Evolutionary conservation across 2,113 vertebrate species (phyloP).

Genomic region (Thermophis baileyi): DNA sequence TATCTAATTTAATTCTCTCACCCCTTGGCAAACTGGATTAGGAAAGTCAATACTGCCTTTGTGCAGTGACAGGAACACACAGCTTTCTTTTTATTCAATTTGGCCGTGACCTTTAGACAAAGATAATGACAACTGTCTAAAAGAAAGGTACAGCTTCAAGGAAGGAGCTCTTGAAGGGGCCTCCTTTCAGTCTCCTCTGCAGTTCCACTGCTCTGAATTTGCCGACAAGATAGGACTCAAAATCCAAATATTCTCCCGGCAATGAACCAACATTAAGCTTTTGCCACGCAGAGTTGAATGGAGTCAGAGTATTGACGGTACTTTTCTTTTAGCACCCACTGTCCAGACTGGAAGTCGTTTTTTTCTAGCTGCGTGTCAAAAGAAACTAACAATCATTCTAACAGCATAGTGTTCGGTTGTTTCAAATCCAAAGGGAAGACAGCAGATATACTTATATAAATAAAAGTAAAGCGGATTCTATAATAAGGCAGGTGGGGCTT

Average conservation of each 20-base stretch:
- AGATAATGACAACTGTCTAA: conserved; percentile 83
- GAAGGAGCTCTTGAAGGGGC: conserved; percentile 61
- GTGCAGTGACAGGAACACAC: conserved; percentile 82
- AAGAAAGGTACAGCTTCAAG: conserved; percentile 73
- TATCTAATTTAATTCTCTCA: conserved; percentile 93
- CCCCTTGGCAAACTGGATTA: conserved; percentile 89
- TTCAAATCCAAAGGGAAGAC: fast-evolving
- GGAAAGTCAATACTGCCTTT: conserved; percentile 87
- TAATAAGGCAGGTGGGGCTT: neutral
- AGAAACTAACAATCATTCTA: neutral
- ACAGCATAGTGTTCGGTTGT: neutral
- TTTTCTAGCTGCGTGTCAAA: neutral
- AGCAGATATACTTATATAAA: neutral
- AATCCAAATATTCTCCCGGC: fast-evolving
- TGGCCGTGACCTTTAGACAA: conserved; percentile 85
- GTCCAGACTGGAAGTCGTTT: fast-evolving
- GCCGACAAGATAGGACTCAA: conserved; percentile 8
- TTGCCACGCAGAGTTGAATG: neutral
- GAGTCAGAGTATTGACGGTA: neutral
- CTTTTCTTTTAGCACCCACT: neutral
- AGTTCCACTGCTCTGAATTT: conserved; percentile 31
- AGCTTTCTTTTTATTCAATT: conserved; percentile 87
- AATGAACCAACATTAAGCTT: neutral
- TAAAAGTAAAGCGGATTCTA: neutral
- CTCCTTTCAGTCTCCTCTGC: conserved; percentile 4